phyloP scores from a whole-genome alignment of 2,113 vertebrate species.

The Mungos mungo region DNA sequence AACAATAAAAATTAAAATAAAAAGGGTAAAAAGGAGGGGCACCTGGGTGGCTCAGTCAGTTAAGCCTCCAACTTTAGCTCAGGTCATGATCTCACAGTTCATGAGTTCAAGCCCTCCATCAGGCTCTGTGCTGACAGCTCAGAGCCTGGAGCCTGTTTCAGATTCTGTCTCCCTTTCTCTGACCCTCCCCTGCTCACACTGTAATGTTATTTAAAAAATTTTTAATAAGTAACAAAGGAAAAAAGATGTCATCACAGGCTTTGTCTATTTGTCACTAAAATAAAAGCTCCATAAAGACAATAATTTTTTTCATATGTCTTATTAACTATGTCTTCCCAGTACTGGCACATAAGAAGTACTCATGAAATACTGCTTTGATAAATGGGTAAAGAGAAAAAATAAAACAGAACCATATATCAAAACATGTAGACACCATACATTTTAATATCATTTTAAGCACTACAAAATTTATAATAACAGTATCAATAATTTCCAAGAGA shows the following conservation, averaged over 20 bases:
- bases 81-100: too few species aligned
- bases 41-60: too few species aligned
- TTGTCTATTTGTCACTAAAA: neutral
- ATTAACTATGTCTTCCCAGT: neutral
- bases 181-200: too few species aligned
- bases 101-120: too few species aligned
- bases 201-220: too few species aligned
- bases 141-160: too few species aligned
- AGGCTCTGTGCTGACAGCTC: too few species aligned
- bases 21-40: neutral
- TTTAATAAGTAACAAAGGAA: neutral
- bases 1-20: neutral
- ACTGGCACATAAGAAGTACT: neutral
- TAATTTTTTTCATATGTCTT: neutral
- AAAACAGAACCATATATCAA: neutral
- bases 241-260: neutral
- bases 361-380: neutral
- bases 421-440: neutral
- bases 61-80: too few species aligned
- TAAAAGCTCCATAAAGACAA: neutral
- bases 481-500: constrained; percentile 33
- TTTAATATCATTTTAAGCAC: constrained; percentile 36
- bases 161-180: too few species aligned
- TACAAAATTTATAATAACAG: constrained; percentile 32
- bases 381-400: constrained; percentile 4